These are phyloP conservation scores for Lithophane ornitopus DNA, from an alignment of 2,888 invertebrate genomes.

Conservation along the genomic window DNA sequence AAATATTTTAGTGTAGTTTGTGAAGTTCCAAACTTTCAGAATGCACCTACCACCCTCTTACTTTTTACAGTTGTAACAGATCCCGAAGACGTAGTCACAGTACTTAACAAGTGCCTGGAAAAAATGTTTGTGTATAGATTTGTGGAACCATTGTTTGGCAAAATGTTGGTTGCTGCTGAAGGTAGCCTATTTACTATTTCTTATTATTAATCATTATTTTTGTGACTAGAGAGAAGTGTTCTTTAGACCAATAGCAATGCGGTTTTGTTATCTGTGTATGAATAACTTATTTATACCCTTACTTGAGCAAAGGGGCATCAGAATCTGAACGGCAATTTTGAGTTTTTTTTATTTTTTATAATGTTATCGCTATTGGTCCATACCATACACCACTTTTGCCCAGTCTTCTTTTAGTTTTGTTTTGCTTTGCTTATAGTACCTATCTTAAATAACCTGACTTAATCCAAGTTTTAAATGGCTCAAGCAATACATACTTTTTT, in stretches of 20 bases:
- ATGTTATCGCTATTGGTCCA: neutral
- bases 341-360: too few species aligned
- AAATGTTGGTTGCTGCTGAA: constrained; percentile 51
- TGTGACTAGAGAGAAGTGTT: neutral
- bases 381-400: neutral
- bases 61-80: constrained; percentile 57
- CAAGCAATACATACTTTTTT: too few species aligned
- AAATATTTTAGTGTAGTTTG: neutral
- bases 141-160: constrained; percentile 56
- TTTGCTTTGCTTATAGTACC: neutral
- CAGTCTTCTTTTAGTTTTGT: neutral
- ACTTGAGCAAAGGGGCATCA: neutral
- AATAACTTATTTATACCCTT: too few species aligned
- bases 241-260: neutral
- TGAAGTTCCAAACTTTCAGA: neutral
- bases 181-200: constrained; percentile 26
- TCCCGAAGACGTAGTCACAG: constrained; percentile 46
- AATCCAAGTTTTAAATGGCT: neutral
- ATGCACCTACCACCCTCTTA: neutral
- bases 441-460: neutral
- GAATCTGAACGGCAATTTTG: neutral
- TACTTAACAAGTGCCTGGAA: constrained; percentile 58
- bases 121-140: constrained; percentile 59
- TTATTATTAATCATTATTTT: neutral
- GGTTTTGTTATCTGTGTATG: neutral